These are phyloP conservation scores for Dryococelus australis DNA, from an alignment of 2,888 invertebrate genomes.

Conservation along the genomic window DNA sequence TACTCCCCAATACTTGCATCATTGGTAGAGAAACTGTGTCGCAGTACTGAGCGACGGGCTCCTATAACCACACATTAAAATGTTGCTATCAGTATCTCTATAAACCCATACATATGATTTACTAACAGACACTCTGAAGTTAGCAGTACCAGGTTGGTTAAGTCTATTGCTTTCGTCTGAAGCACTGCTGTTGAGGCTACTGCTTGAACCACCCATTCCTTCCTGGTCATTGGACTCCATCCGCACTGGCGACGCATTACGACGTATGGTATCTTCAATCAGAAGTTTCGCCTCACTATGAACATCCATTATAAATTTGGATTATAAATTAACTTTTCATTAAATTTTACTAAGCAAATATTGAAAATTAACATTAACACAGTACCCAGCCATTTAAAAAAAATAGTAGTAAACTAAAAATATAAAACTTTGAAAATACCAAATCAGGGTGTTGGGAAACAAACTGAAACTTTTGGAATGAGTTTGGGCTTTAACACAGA, in stretches of 20 bases:
- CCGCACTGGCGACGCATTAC: slow-evolving; percentile 90
- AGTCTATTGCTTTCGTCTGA: slow-evolving; percentile 63
- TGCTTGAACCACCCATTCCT: slow-evolving; percentile 74
- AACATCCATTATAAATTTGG: slow-evolving; percentile 39
- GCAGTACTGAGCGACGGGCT: slow-evolving; percentile 56
- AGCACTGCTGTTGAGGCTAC: slow-evolving; percentile 79
- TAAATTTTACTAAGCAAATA: too few species aligned
- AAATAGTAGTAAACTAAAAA: too few species aligned
- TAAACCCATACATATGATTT: not conserved
- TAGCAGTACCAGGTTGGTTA: slow-evolving; percentile 22
- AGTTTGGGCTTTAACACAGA: too few species aligned
- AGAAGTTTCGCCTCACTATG: slow-evolving; percentile 87
- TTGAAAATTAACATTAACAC: too few species aligned
- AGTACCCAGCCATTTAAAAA: too few species aligned
- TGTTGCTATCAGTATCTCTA: not conserved
- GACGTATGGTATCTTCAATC: slow-evolving; percentile 93
- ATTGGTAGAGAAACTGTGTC: slow-evolving; percentile 83
- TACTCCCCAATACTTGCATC: slow-evolving; percentile 87
- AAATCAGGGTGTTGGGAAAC: too few species aligned
- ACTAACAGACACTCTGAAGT: not conserved
- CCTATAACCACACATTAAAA: slow-evolving; percentile 32
- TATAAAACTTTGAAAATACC: too few species aligned
- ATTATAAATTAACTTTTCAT: too few species aligned
- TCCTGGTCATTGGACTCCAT: slow-evolving; percentile 63
- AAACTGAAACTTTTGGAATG: too few species aligned